Conservation (phyloP, 2,888 invertebrate species). For the Drosophila algonquin region DNA sequence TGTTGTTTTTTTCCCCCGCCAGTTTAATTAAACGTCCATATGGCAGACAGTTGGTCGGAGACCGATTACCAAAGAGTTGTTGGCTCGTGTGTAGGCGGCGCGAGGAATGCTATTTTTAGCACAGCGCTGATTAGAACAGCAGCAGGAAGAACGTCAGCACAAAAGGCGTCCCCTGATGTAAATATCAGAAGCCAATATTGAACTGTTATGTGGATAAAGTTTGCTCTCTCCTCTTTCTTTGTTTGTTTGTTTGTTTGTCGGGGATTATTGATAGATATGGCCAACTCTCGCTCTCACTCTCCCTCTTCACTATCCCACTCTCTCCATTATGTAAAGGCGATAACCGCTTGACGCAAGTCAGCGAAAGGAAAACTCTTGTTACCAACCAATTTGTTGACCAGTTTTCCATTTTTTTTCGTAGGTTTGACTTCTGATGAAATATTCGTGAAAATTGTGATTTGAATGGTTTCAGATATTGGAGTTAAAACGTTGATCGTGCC, state of each 20-base stretch:
- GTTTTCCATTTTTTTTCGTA: not conserved
- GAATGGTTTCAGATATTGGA: not conserved
- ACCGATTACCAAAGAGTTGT: constrained; percentile 32
- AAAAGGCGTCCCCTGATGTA: constrained; percentile 42
- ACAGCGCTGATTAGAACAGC: constrained; percentile 49
- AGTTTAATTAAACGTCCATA: constrained; percentile 50
- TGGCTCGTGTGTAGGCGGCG: constrained; percentile 31
- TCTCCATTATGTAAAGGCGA: constrained; percentile 16
- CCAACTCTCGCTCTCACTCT: constrained; percentile 4
- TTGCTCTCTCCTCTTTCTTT: constrained; percentile 7
- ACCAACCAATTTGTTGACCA: constrained; percentile 2
- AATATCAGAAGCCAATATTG: constrained; percentile 48
- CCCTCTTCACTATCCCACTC: constrained; percentile 1
- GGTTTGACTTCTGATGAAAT: not conserved
- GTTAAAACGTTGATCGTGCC: too few relatives aligned
- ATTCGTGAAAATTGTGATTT: not conserved
- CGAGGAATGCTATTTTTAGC: constrained; percentile 59
- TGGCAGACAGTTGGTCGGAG: constrained; percentile 28
- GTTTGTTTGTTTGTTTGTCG: constrained; percentile 27
- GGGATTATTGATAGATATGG: constrained; percentile 54
- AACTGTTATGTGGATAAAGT: constrained; percentile 24
- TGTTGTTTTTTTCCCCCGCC: constrained; percentile 9
- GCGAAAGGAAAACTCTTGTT: constrained; percentile 8
- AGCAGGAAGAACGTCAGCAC: constrained; percentile 25
- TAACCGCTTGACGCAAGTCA: constrained; percentile 38